A percentile compares a stretch with the other conserved stretches of the same genome.
Conservation (phyloP, 2,797 vertebrate species). For the Pipistrellus nathusii region DNA sequence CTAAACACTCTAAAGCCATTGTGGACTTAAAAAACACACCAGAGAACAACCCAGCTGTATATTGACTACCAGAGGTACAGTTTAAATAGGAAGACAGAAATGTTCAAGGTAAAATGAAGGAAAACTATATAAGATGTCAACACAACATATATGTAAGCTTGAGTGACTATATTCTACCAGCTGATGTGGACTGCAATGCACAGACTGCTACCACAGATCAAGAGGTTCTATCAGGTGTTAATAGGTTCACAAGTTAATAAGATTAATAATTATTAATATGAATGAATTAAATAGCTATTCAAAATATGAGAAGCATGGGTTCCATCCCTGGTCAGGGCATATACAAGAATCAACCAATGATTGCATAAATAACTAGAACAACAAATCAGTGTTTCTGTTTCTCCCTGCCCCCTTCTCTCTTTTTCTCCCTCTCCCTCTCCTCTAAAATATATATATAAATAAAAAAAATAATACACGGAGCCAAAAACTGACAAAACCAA, state of each 20-base stretch:
- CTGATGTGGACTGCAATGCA: neutral
- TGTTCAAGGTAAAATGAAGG: neutral
- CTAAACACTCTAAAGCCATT: neutral
- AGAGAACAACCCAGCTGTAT: neutral
- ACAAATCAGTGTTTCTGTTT: neutral
- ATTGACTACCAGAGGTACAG: neutral
- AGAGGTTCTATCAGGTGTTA: neutral
- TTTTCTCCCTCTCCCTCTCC: neutral
- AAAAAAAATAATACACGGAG: neutral
- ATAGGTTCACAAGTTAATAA: neutral
- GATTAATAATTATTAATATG: neutral
- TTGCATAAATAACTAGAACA: neutral
- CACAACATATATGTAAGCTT: neutral
- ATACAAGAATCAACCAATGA: neutral
- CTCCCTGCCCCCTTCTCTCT: neutral
- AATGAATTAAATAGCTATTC: neutral
- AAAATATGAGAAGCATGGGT: neutral
- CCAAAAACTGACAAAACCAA: neutral
- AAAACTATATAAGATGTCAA: neutral
- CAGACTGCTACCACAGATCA: neutral
- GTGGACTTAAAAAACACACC: neutral
- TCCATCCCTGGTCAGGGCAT: neutral
- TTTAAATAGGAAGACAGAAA: neutral
- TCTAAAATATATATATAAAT: too few relatives aligned
- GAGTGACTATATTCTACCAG: neutral